Percentiles rank a stretch among this genome's conserved stretches.
These are phyloP conservation scores for Agraylea sexmaculata DNA, from an alignment of 1,140 invertebrate species.

Conservation along the genomic window DNA sequence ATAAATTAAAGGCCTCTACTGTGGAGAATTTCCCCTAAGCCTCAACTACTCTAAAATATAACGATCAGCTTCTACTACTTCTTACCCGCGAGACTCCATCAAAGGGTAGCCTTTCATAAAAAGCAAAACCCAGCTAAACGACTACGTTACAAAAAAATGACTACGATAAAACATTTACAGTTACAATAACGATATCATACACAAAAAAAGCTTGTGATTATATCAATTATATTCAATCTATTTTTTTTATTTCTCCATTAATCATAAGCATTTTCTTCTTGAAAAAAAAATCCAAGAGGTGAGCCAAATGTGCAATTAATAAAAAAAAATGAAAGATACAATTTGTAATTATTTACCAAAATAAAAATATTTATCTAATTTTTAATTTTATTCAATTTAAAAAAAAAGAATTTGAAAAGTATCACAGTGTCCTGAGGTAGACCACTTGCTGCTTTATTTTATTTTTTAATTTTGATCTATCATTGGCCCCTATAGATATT, in stretches of 20 bases:
- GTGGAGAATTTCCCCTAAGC: too few relatives aligned
- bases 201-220: neutral
- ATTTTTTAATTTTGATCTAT: constrained; percentile 3
- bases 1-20: constrained; percentile 20
- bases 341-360: neutral
- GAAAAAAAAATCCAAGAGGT: neutral
- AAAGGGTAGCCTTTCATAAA: too few relatives aligned
- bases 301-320: neutral
- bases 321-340: neutral
- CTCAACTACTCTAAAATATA: too few relatives aligned
- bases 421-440: neutral
- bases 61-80: too few relatives aligned
- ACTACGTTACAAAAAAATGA: constrained; percentile 14
- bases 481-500: too few relatives aligned
- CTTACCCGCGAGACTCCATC: too few relatives aligned
- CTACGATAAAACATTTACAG: constrained; percentile 2
- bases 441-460: neutral
- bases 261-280: neutral
- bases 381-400: neutral
- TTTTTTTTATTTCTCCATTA: neutral
- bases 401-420: neutral
- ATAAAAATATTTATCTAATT: neutral
- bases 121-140: too few relatives aligned
- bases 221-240: neutral
- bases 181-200: neutral